Base-by-base conservation (phyloP, 35 echinoderm and acorn worm species). In the Heliocidaris tuberculata region DNA sequence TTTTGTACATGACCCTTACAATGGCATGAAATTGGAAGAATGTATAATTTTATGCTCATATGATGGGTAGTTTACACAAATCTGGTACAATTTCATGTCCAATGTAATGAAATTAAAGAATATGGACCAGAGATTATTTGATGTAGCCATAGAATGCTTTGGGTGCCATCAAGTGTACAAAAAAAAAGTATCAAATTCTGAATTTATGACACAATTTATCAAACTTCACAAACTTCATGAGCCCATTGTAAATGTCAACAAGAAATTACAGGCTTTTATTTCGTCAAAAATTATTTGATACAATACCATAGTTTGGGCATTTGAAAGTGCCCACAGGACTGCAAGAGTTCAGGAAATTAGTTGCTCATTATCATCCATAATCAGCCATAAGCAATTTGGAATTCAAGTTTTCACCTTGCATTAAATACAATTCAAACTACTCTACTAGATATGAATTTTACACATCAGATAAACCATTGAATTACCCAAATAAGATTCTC, bases 401-500 rank as follows among this genome's bases (percentile, higher is more conserved):
- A 78, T n/a, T 27, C 27, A 78, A 27, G 65, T 78, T n/a, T 8
- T 7, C 27, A 78, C 19, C 19, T 78, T 78, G 65, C 65, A 78
- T 78, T 78, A n/a, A 78, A 78, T 78, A 78, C 19, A 78, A 78
- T 21, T 78, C 21, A 78, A 78, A 78, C 65, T 78, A 78, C 19
- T 78, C 65, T 78, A 78, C 27, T 78, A n/a, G 7, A 78, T 78
- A 56, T 56, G 9, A n/a, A 78, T 27, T 78, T 78, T 78, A 78
- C 65, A 78, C 27, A n/a, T 78, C 65, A 78, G 27, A 78, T 24
- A 19, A 27, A 21, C 27, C 65, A 78, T 19, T 29, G 65, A 78
- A 78, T 78, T 78, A 78, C 65, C 65, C 65, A 78, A 78, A 21
- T 78, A 78, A 78, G 61, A 21, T 78, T 78, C 65, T n/a, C 65